Evolutionary conservation across 2,113 vertebrate genomes (phyloP), one percentile per base, ranked within the genome.

Genomic region (Myotis lucifugus): DNA sequence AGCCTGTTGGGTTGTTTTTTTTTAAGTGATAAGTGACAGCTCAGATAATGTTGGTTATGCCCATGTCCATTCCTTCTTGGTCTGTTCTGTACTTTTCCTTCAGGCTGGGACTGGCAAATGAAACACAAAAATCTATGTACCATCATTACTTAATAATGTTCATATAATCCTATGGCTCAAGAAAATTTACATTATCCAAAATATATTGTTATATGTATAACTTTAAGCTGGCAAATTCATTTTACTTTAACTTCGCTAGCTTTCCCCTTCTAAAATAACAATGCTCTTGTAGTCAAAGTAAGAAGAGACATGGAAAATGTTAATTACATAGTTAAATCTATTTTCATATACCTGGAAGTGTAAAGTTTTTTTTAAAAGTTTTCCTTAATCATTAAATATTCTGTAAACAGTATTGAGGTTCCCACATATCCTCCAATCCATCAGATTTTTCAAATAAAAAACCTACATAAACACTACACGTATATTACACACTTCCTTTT

Each of bases 341-440:
- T 81, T 88, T 84, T 85, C 79, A 85, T 76, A 72, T 32, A 27
- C 21, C 37, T 64, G 6, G 11, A 83, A 87, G 17, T 46, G 7
- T 54, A 21, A 82, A 8, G 17, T 54, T 46, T 96, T 96, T 91
- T 83, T 88, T 54, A 64, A 95, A 97, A 97, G 40, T 8, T 54
- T 50, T 85, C 85, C 27, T 87, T 70, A 13, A 93, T 18, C 66
- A 76, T 78, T 54, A 82, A 90, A 0, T 0, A 5, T 40, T 0
- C 72, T 84, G 48, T 23, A 21, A 94, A 89, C 3, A 78, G 69
- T 89, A 94, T 40, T 90, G 46, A 95, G 66, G 54, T 64, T 96
- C 78, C 18, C 88, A 29, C 32, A 81, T 52, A 90, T 89, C 32
- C 78, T 97, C 85, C 77, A 96, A 85, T 85, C 82, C 93, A 97